Evolutionary conservation across 1,140 invertebrate species (phyloP), one percentile per base, ranked within the genome.

Genomic region (Zaprionus davidi): DNA sequence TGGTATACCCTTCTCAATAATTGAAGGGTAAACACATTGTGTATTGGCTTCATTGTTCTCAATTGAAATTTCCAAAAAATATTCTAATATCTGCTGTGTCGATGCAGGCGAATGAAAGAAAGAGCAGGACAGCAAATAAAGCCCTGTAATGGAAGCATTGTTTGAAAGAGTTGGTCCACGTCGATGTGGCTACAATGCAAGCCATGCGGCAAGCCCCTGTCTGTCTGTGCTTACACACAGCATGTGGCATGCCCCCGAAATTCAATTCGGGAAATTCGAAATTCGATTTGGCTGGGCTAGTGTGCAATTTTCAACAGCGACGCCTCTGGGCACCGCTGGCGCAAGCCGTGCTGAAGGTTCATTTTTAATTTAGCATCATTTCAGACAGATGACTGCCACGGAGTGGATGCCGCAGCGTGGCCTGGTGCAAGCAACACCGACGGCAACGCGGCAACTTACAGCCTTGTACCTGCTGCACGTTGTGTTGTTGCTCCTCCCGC

Each of bases 361-460:
- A 64, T 76, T 68, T 65, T 51, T 49, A 76, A 81, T 81, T 76
- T 81, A 24, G 28, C 65, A 68, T 49, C 46, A 51, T 68, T 62
- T 62, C 64, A 66, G 62, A 38, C 31, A 22, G 2, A 17, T 71
- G 34, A 41, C 34, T 44, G 9, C 31, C 31, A 9, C 31, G 9
- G 31, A 9, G 31, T 3, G 9, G 31, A 34, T 31, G 28, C 28
- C 7, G 1, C 9, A 9, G 31, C 9, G 9, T 34, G 31, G 9
- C 9, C 31, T 11, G 31, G 2, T 34, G 9, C 9, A 34, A 11
- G n/a, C 7, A 3, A 17, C n/a, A n/a, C 41, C 41, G 2, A 9
- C 1, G 41, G 7, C 38, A 41, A 41, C 2, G 38, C 5, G 38
- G 41, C 28, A 17, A 44, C 41, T n/a, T 44, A 17, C 41, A 46